Evolutionary conservation across 2,888 invertebrate genomes (phyloP).

Genomic region (Elysia crispata): DNA sequence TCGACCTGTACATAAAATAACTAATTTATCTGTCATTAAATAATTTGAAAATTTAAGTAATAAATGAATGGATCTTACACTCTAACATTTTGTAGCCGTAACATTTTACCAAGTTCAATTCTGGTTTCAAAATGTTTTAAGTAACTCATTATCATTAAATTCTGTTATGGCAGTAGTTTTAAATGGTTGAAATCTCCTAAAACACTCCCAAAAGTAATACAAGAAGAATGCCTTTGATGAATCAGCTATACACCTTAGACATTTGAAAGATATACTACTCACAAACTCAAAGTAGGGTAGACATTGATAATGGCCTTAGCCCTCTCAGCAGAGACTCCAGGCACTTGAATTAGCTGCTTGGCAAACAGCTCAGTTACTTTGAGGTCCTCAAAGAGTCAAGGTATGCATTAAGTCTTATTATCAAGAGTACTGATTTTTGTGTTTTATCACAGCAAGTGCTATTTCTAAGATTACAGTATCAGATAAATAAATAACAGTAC

Average conservation of each 20-base stretch:
- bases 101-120: no score
- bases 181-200: not conserved
- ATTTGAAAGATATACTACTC: constrained; percentile 49
- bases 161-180: no score
- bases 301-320: constrained; percentile 87
- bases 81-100: no score
- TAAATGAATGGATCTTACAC: not conserved
- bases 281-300: constrained; percentile 85
- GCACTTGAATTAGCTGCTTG: constrained; percentile 89
- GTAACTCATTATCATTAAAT: no score
- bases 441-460: no score
- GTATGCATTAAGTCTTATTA: not conserved
- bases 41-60: no score
- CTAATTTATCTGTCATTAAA: not conserved
- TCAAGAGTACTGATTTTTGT: not conserved
- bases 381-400: constrained; percentile 80
- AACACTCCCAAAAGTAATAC: not conserved
- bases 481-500: no score
- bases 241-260: not conserved
- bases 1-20: not conserved
- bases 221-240: not conserved
- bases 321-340: constrained; percentile 91
- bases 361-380: constrained; percentile 90
- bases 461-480: not conserved
- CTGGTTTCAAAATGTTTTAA: no score